Base-by-base conservation (phyloP, 2,888 invertebrate genomes). In the Hylaea fasciaria region DNA sequence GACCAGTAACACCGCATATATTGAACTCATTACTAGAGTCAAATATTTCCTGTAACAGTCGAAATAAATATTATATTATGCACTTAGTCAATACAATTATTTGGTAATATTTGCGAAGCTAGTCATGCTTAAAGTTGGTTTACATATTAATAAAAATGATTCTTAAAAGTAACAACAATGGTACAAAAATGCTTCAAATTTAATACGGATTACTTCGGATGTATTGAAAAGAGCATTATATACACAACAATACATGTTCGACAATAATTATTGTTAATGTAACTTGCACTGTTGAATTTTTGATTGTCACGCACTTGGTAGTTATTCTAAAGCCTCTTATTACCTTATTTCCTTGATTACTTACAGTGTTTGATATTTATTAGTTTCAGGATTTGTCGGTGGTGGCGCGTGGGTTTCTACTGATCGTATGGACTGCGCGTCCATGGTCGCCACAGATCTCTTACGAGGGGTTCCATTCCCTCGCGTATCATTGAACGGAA, bases 1-100 rank as follows among this genome's bases (percentile, higher is more conserved):
- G 4, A 96, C 93, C 62, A 96, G 80, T 69, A 95, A 90, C 65
- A 95, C 93, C 43, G 95, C 95, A 73, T 96, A 96, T 72, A 95
- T 93, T 63, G 94, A 93, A 77, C 95, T 95, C 68, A 94, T 80
- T 53, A 94, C 93, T 49, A 93, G 87, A 3, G 94, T 93, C 65
- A 95, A 76, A 73, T 94, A 93, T 73, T 92, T 91, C 68, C 95
- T 95, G 89, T 60, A 93, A 91, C 57, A 75, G 14, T 14, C 59
- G 72, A 29, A 59, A 53, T 9, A 41, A 29, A 35, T 13, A 45
- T 47, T 51, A 61, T 50, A 32, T 49, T 52, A 58, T 14, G 0
- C 12, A n/a, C n/a, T n/a, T n/a, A n/a, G n/a, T n/a, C n/a, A n/a
- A n/a, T n/a, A n/a, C n/a, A n/a, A n/a, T n/a, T n/a, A n/a, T n/a